These are phyloP conservation scores for Neofelis nebulosa DNA, from an alignment of 2,113 vertebrate genomes.

Conservation along the genomic window DNA sequence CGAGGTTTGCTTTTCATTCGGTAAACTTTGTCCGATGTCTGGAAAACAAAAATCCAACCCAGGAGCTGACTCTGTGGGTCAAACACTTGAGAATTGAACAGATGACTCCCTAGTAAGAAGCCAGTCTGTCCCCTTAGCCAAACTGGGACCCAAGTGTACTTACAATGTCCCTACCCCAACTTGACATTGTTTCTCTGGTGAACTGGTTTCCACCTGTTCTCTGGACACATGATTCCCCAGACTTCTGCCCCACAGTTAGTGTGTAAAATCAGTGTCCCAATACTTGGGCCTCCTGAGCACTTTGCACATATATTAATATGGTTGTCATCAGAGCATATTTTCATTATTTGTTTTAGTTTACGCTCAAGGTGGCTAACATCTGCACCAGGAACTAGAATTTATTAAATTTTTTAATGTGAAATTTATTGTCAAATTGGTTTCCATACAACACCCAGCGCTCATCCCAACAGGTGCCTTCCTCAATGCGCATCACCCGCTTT, in stretches of 20 bases:
- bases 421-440: too few species aligned
- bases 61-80: not conserved
- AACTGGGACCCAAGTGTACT: not conserved
- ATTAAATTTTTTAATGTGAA: not conserved
- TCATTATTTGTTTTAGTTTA: not conserved
- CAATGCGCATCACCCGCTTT: too few species aligned
- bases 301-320: not conserved
- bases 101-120: not conserved
- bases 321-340: not conserved
- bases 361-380: not conserved
- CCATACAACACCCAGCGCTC: too few species aligned
- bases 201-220: not conserved
- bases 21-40: conserved; percentile 78
- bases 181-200: not conserved
- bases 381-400: not conserved
- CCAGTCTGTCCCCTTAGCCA: not conserved
- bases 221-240: not conserved
- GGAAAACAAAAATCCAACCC: conserved; percentile 53
- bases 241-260: not conserved
- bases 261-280: not conserved
- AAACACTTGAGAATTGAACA: not conserved
- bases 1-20: conserved; percentile 85
- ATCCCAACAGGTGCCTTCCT: too few species aligned
- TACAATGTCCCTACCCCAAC: too few species aligned
- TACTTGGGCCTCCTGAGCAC: not conserved